Conservation (phyloP, 2,113 vertebrate species). For the Actinemys pallida region DNA sequence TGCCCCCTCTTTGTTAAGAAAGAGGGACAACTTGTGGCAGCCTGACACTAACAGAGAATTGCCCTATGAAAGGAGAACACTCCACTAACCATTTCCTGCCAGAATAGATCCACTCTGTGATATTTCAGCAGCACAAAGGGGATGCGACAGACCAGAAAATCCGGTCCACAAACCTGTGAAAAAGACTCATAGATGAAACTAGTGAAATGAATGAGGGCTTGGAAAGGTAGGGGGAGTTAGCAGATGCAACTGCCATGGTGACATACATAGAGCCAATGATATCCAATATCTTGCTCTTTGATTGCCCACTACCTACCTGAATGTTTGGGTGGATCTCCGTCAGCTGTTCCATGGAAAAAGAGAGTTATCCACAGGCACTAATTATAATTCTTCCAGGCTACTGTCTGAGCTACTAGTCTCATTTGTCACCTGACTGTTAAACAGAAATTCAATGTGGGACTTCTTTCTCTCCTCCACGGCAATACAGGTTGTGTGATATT, state of each 20-base stretch:
- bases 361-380: constrained; percentile 2
- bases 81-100: background rate
- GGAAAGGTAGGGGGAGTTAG: background rate
- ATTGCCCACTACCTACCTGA: background rate
- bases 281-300: background rate
- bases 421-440: background rate
- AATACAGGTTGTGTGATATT: constrained; percentile 2
- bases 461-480: background rate
- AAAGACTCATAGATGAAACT: background rate
- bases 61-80: background rate
- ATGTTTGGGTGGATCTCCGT: constrained; percentile 14
- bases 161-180: background rate
- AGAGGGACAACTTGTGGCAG: background rate
- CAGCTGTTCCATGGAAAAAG: background rate
- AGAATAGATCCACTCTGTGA: background rate
- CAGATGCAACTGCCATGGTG: background rate
- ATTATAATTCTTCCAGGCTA: constrained; percentile 9
- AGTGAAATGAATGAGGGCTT: background rate
- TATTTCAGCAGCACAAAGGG: background rate
- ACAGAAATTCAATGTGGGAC: background rate
- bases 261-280: background rate
- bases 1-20: background rate
- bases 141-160: background rate
- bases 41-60: background rate
- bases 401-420: background rate